Evolutionary conservation across 2,113 vertebrate genomes (phyloP).

Genomic region (Platycercus adscitus): DNA sequence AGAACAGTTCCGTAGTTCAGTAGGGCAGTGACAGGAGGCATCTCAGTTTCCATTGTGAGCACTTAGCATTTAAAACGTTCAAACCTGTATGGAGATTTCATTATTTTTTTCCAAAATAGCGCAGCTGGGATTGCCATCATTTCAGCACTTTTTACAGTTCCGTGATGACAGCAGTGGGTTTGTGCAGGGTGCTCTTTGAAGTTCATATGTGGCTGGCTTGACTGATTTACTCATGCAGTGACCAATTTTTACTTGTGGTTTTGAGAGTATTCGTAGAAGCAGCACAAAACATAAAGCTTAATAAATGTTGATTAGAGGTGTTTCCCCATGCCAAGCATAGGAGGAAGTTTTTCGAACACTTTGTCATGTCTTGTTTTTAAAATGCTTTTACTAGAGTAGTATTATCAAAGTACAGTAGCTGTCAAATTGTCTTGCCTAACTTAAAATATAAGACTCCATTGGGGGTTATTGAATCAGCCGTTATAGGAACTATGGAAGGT

Average conservation of each 20-base stretch:
- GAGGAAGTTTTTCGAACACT: slow-evolving; percentile 11
- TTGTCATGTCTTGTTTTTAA: slow-evolving; percentile 63
- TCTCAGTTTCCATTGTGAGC: neutral
- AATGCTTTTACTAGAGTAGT: slow-evolving; percentile 63
- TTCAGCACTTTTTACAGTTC: neutral
- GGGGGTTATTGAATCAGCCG: slow-evolving; percentile 69
- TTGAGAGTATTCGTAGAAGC: neutral
- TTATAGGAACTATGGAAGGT: slow-evolving; percentile 67
- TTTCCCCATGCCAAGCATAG: neutral
- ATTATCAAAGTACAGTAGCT: slow-evolving; percentile 57
- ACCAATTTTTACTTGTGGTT: neutral
- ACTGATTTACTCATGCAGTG: neutral
- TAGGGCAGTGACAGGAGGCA: neutral
- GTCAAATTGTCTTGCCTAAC: slow-evolving; percentile 72
- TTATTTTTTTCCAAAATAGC: slow-evolving; percentile 18
- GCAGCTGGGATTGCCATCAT: neutral
- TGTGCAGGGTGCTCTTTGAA: neutral
- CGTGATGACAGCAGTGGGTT: neutral
- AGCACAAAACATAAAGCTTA: neutral
- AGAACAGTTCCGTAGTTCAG: neutral
- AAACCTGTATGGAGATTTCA: neutral
- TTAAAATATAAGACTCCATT: slow-evolving; percentile 69
- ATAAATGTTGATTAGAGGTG: neutral
- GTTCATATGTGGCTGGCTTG: neutral
- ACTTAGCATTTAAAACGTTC: slow-evolving; percentile 39